phyloP scores from a whole-genome alignment of 2,888 invertebrate genomes.

The Pinctada fucata region DNA sequence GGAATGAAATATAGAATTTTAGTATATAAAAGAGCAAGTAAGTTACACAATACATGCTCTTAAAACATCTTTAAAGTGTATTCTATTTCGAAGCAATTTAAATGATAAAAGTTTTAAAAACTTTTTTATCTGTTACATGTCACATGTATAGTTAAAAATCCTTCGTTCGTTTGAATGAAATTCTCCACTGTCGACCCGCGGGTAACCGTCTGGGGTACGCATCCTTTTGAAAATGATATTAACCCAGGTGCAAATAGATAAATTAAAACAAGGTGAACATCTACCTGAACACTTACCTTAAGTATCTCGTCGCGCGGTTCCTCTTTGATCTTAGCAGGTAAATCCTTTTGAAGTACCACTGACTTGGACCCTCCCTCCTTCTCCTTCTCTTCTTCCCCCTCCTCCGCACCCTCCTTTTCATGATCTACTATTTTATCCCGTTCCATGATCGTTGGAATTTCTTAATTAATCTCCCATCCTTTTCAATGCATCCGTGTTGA shows the following conservation, averaged over 20 bases:
- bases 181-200: no score
- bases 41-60: no score
- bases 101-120: no score
- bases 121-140: no score
- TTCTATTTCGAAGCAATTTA: no score
- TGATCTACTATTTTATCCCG: conserved; percentile 17
- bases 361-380: not conserved
- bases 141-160: no score
- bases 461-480: conserved; percentile 1
- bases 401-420: not conserved
- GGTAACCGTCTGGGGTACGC: no score
- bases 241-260: not conserved
- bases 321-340: conserved; percentile 30
- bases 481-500: not conserved
- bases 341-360: conserved; percentile 14
- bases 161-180: no score
- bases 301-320: conserved; percentile 33
- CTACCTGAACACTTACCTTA: conserved; percentile 11
- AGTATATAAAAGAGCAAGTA: no score
- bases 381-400: no score
- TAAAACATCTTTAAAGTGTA: no score
- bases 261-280: not conserved
- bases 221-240: not conserved
- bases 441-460: not conserved
- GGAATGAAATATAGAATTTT: no score